Conservation (phyloP, 2,888 invertebrate genomes). For the Aspidapion aeneum region DNA sequence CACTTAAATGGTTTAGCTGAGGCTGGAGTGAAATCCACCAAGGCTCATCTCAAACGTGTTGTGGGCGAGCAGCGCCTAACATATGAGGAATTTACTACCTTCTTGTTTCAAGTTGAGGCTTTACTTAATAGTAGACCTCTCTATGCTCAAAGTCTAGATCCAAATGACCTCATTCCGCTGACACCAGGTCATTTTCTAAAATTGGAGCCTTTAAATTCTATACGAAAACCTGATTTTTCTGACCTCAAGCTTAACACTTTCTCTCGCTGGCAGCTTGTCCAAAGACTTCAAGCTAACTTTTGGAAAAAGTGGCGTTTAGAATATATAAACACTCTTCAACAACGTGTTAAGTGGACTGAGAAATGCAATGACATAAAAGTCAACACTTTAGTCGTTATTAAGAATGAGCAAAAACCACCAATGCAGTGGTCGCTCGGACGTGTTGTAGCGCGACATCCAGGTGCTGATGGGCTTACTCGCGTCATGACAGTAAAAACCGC, state of each 20-base stretch:
- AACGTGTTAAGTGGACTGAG: neutral
- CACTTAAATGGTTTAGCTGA: no score
- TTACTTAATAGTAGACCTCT: neutral
- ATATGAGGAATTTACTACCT: neutral
- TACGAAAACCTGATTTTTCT: neutral
- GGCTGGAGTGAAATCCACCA: neutral
- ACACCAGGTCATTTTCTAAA: neutral
- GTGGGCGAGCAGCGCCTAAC: neutral
- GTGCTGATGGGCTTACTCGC: neutral
- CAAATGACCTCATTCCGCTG: neutral
- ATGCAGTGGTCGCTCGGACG: neutral
- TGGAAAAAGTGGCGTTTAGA: neutral
- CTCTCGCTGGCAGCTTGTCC: neutral
- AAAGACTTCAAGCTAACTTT: neutral
- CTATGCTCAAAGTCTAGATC: neutral
- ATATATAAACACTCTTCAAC: neutral
- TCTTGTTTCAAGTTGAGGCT: neutral
- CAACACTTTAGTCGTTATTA: neutral
- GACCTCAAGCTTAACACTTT: neutral
- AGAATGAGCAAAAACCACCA: neutral
- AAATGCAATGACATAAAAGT: neutral
- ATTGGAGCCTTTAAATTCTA: neutral
- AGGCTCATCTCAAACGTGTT: neutral
- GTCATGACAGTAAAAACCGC: neutral
- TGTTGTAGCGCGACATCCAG: neutral